Conservation (phyloP, 2,888 invertebrate genomes). For the Stenodera caucasica region DNA sequence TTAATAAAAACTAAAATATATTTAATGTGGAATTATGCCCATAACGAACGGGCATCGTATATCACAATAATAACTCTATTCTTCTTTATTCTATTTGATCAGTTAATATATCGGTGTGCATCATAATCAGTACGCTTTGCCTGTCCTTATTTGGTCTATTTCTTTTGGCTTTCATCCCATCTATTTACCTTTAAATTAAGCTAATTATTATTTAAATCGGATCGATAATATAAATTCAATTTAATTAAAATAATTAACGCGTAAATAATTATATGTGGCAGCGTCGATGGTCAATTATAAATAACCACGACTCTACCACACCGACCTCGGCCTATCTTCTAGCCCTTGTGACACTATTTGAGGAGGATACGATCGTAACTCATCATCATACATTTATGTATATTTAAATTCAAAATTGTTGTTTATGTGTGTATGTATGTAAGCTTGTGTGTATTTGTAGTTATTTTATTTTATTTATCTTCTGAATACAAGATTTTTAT, state of each 20-base stretch:
- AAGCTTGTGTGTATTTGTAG: conserved; percentile 36
- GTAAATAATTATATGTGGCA: conserved; percentile 41
- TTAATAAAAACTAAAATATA: too few species aligned
- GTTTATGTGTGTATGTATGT: conserved; percentile 33
- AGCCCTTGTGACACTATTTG: conserved; percentile 49
- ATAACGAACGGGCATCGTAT: not conserved
- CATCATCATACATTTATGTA: conserved; percentile 43
- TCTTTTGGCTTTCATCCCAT: conserved; percentile 54
- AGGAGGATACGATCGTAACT: conserved; percentile 56
- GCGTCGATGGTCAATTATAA: conserved; percentile 35
- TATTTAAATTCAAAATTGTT: conserved; percentile 36
- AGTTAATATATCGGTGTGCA: conserved; percentile 32
- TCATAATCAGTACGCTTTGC: conserved; percentile 49
- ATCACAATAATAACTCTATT: conserved; percentile 24
- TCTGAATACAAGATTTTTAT: not conserved
- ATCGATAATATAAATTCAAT: conserved; percentile 36
- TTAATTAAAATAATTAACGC: conserved; percentile 36
- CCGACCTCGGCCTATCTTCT: conserved; percentile 51
- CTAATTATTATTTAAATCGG: conserved; percentile 37
- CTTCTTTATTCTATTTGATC: conserved; percentile 25
- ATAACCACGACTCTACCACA: conserved; percentile 42
- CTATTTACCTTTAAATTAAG: conserved; percentile 47
- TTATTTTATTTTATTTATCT: conserved; percentile 27
- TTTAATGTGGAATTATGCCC: conserved; percentile 18
- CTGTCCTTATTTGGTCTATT: conserved; percentile 50